Conservation (phyloP, 35 echinoderm and acorn worm genomes). For the Heliocidaris erythrogramma region DNA sequence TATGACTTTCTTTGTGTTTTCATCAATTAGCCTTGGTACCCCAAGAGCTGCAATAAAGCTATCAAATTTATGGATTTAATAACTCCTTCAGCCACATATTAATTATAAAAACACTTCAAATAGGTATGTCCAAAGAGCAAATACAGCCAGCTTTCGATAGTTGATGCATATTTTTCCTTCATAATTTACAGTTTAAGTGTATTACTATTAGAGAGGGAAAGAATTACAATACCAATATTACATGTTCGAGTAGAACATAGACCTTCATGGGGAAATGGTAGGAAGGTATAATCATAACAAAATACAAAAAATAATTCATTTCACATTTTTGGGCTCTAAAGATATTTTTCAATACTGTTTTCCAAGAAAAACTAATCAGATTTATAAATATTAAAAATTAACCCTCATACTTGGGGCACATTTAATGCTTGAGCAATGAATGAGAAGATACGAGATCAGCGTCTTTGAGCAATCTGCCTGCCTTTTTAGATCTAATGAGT, state of each 20-base stretch:
- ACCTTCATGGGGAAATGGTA: background rate
- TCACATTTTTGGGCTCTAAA: background rate
- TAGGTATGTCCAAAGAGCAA: background rate
- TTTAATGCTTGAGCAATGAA: background rate
- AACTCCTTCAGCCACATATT: background rate
- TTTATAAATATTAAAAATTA: background rate
- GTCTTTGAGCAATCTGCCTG: background rate
- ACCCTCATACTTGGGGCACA: background rate
- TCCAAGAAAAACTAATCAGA: background rate
- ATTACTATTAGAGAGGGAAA: background rate
- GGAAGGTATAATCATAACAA: background rate
- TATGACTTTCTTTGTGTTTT: background rate
- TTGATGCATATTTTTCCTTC: background rate
- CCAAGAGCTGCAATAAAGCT: background rate
- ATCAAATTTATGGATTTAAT: background rate
- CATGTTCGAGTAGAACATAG: background rate
- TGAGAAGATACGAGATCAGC: background rate
- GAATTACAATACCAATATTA: background rate
- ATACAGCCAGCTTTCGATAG: background rate
- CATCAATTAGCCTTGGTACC: background rate
- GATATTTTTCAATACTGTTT: background rate
- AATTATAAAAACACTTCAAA: background rate
- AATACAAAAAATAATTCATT: background rate
- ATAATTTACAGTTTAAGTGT: background rate
- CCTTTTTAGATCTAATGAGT: background rate